These are phyloP conservation scores for Allophyes oxyacanthae DNA, from an alignment of 2,888 invertebrate species.

Conservation along the genomic window DNA sequence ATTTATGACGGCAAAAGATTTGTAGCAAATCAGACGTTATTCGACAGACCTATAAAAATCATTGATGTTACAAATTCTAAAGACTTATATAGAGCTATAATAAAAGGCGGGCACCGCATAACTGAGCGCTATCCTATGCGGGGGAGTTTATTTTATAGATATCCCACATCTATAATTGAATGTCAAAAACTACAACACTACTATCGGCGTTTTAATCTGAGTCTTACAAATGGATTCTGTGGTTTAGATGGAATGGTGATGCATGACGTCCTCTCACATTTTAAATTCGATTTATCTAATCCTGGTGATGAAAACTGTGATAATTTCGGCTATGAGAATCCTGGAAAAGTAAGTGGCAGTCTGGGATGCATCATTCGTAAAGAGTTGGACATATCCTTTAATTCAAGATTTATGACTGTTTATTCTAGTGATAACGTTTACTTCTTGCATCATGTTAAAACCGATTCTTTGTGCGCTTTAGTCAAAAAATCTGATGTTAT, in stretches of 20 bases:
- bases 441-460: constrained; percentile 60
- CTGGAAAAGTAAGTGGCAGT: constrained; percentile 58
- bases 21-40: constrained; percentile 43
- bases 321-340: constrained; percentile 58
- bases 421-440: constrained; percentile 57
- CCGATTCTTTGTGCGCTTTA: constrained; percentile 67
- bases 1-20: constrained; percentile 59
- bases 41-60: constrained; percentile 65
- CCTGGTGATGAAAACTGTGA: constrained; percentile 42
- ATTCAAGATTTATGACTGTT: constrained; percentile 69
- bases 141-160: constrained; percentile 65
- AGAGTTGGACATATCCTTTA: constrained; percentile 72
- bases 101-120: constrained; percentile 44
- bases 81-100: constrained; percentile 34
- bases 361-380: constrained; percentile 62
- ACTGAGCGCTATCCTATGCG: constrained; percentile 65
- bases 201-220: constrained; percentile 53
- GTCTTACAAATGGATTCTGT: constrained; percentile 61
- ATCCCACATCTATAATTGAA: constrained; percentile 66
- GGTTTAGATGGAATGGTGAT: constrained; percentile 71
- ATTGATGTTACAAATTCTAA: constrained; percentile 40
- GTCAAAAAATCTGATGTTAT: constrained; percentile 54
- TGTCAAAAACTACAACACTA: constrained; percentile 60
- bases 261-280: constrained; percentile 64
- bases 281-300: constrained; percentile 61